Percentiles rank a stretch among this genome's conserved stretches.
phyloP scores from a whole-genome alignment of 1,140 invertebrate species.

The Stegodyphus dumicola region DNA sequence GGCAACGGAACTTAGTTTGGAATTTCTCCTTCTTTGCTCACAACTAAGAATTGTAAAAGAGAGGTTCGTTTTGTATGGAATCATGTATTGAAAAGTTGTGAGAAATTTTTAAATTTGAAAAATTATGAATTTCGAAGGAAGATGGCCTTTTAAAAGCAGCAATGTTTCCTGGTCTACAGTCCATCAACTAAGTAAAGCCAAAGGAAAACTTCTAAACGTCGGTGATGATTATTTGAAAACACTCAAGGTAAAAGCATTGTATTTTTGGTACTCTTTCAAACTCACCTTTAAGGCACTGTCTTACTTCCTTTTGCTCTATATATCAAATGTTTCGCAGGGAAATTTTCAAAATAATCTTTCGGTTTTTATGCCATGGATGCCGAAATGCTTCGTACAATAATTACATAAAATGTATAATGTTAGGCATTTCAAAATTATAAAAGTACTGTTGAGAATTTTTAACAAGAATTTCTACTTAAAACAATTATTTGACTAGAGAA shows the following conservation, averaged over 20 bases:
- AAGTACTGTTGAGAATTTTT: too few relatives aligned
- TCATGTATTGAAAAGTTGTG: neutral
- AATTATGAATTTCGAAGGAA: conserved; percentile 49
- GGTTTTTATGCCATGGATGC: too few relatives aligned
- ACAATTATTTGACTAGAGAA: too few relatives aligned
- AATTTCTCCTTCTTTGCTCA: neutral
- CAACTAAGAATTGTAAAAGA: neutral
- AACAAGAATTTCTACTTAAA: too few relatives aligned
- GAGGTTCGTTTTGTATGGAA: neutral
- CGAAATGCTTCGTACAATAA: too few relatives aligned
- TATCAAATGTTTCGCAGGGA: too few relatives aligned
- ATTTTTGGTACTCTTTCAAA: too few relatives aligned
- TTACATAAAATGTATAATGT: too few relatives aligned
- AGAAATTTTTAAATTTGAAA: neutral
- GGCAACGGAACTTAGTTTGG: conserved; percentile 6
- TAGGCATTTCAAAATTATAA: too few relatives aligned
- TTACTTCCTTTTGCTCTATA: too few relatives aligned
- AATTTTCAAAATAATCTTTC: too few relatives aligned
- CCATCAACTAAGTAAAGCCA: conserved; percentile 34
- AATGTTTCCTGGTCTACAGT: conserved; percentile 29
- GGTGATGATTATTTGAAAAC: conserved; percentile 44
- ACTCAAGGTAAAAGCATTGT: conserved; percentile 17
- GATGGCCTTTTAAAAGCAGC: conserved; percentile 41
- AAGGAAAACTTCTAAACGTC: conserved; percentile 32
- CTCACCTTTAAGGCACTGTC: too few relatives aligned